Conservation (phyloP, 2,113 vertebrate genomes). For the Coptodon bakossiorum region DNA sequence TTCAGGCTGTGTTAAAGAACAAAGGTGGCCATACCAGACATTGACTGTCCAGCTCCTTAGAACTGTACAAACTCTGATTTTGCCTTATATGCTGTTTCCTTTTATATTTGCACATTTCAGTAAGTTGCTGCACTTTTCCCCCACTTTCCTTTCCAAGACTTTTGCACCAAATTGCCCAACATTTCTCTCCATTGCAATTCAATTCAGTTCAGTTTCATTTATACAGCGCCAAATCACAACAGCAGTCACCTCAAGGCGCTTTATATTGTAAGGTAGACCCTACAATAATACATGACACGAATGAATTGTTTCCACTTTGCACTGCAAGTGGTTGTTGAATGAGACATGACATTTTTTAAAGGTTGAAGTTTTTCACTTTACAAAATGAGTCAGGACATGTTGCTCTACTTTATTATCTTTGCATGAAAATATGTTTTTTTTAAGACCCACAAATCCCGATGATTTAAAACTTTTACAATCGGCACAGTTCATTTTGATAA, state of each 20-base stretch:
- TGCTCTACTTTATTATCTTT: neutral
- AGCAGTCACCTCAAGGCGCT: accelerated
- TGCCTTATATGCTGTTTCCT: neutral
- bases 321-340: neutral
- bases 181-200: neutral
- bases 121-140: neutral
- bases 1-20: neutral
- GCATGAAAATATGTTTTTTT: neutral
- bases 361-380: neutral
- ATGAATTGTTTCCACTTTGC: neutral
- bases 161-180: neutral
- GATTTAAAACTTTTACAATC: neutral
- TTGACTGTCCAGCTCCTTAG: neutral
- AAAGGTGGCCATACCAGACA: neutral
- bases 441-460: neutral
- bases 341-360: neutral
- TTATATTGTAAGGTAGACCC: neutral
- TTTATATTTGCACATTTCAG: neutral
- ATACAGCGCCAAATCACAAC: neutral
- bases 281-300: neutral
- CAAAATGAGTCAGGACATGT: neutral
- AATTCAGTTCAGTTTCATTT: neutral
- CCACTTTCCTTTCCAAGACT: accelerated
- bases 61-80: neutral
- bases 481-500: neutral